Evolutionary conservation across 2,797 vertebrate genomes (phyloP).

Genomic region (Danio jaintianensis): DNA sequence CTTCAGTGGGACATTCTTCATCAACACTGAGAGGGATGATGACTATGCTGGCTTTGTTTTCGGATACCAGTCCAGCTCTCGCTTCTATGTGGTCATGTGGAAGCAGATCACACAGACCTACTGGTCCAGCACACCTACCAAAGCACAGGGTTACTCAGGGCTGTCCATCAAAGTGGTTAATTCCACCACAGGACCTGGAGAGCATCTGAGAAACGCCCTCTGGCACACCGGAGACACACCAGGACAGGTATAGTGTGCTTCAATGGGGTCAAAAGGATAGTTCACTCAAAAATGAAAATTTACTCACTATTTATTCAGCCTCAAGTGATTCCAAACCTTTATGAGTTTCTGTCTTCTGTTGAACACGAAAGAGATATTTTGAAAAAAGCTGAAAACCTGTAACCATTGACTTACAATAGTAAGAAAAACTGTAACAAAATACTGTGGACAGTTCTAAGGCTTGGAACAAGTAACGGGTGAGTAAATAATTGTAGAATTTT

Average conservation of each 20-base stretch:
- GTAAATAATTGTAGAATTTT: too few relatives aligned
- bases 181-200: conserved; percentile 95
- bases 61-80: conserved; percentile 96
- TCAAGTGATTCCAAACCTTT: too few relatives aligned
- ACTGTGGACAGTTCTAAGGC: too few relatives aligned
- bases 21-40: conserved; percentile 96
- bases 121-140: conserved; percentile 94
- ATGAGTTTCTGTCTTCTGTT: too few relatives aligned
- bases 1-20: conserved; percentile 98
- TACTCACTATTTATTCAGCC: too few relatives aligned
- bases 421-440: too few relatives aligned
- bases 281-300: too few relatives aligned
- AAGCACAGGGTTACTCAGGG: conserved; percentile 95
- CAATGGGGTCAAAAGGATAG: neutral
- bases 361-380: too few relatives aligned
- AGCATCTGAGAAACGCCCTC: conserved; percentile 95
- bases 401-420: too few relatives aligned
- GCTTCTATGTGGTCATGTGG: conserved; percentile 99
- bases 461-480: too few relatives aligned
- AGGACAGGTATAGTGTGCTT: conserved; percentile 90
- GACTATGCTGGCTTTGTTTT: conserved; percentile 98
- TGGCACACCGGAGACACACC: conserved; percentile 97
- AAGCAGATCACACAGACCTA: conserved; percentile 98
- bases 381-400: too few relatives aligned
- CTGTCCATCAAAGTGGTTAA: conserved; percentile 98